Evolutionary conservation across 1,140 invertebrate species (phyloP).

Genomic region (Rhopalosiphum padi): DNA sequence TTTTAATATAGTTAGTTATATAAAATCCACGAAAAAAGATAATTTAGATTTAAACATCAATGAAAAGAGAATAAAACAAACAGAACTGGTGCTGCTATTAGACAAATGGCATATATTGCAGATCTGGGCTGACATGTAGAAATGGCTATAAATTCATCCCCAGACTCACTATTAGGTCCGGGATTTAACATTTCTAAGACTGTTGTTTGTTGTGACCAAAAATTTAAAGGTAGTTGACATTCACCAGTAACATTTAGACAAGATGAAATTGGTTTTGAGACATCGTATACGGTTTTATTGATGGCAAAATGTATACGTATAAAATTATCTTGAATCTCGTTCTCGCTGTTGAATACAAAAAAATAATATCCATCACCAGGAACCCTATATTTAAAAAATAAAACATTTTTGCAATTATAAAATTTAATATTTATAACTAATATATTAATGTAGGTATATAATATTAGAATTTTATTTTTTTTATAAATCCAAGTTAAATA

Average conservation of each 20-base stretch:
- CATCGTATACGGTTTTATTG: conserved; percentile 74
- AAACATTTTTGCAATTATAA: neutral
- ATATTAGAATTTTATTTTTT: neutral
- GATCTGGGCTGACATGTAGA: conserved; percentile 78
- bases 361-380: conserved; percentile 80
- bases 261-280: conserved; percentile 66
- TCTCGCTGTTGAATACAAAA: conserved; percentile 83
- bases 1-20: neutral
- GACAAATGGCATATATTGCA: conserved; percentile 73
- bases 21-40: neutral
- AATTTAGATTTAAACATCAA: conserved; percentile 62
- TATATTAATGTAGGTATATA: neutral
- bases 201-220: conserved; percentile 74
- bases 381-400: conserved; percentile 65
- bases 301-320: conserved; percentile 73
- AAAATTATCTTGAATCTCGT: conserved; percentile 76
- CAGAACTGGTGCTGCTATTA: conserved; percentile 74
- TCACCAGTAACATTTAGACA: conserved; percentile 69
- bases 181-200: conserved; percentile 63
- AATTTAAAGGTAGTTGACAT: conserved; percentile 72
- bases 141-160: conserved; percentile 75
- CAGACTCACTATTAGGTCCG: conserved; percentile 73
- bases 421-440: neutral
- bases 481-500: neutral
- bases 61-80: conserved; percentile 78